phyloP scores from a whole-genome alignment of 2,113 vertebrate genomes.

The Chaetodon auriga region DNA sequence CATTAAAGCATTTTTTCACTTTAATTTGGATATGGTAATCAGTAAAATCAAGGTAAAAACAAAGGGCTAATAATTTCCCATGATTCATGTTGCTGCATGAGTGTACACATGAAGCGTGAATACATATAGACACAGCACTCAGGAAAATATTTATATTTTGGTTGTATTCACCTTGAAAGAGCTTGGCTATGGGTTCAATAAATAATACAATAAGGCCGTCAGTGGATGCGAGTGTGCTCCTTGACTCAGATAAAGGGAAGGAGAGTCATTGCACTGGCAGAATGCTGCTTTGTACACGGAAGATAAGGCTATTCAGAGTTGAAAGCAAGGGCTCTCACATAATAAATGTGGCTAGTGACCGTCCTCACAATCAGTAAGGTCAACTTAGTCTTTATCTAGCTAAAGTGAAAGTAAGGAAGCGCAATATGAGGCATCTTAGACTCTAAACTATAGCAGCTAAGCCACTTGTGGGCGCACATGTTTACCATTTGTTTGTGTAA shows the following conservation, averaged over 20 bases:
- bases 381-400: constrained; percentile 28
- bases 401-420: constrained; percentile 5
- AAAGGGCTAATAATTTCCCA: not conserved
- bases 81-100: not conserved
- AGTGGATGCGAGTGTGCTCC: constrained; percentile 27
- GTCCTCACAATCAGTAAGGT: constrained; percentile 30
- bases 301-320: constrained; percentile 65
- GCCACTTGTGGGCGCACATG: not conserved
- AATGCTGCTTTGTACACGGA: constrained; percentile 60
- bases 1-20: not conserved
- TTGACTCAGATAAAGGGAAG: constrained; percentile 59
- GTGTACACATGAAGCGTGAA: not conserved
- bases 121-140: constrained; percentile 9
- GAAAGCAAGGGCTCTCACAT: constrained; percentile 37
- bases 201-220: constrained; percentile 63
- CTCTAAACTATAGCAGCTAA: not conserved
- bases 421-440: not conserved
- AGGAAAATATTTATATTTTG: not conserved
- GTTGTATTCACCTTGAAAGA: constrained; percentile 58
- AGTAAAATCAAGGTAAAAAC: constrained; percentile 18
- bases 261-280: constrained; percentile 50
- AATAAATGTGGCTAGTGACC: constrained; percentile 42
- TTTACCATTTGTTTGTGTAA: constrained; percentile 4
- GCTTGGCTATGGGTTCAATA: constrained; percentile 44
- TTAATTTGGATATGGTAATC: constrained; percentile 21